A percentile compares a stretch with the other conserved stretches of the same genome.
phyloP scores from a whole-genome alignment of 2,888 invertebrate species.

The Tridacna crocea region DNA sequence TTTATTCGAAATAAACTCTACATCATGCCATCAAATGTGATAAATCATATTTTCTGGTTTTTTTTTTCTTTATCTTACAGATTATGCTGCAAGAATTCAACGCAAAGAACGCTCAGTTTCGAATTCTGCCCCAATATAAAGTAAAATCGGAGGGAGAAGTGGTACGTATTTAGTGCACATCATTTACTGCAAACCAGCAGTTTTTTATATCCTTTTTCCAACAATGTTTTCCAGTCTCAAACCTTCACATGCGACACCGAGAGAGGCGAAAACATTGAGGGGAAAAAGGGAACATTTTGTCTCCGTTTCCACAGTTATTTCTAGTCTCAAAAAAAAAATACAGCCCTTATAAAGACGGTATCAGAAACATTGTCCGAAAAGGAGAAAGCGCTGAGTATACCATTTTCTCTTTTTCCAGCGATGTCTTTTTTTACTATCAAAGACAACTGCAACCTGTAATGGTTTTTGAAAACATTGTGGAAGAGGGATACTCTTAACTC shows the following conservation, averaged over 20 bases:
- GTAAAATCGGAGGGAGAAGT: conserved; percentile 84
- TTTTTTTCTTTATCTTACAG: not conserved
- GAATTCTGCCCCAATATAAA: conserved; percentile 83
- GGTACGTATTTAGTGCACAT: conserved; percentile 70
- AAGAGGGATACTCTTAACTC: too few relatives aligned
- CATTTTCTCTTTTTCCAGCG: not conserved
- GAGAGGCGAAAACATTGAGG: too few relatives aligned
- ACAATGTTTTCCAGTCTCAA: too few relatives aligned
- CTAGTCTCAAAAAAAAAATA: not conserved
- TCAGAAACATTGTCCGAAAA: not conserved
- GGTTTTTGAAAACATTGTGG: too few relatives aligned
- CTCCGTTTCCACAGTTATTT: not conserved
- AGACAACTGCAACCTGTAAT: too few relatives aligned
- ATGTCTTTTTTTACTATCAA: not conserved
- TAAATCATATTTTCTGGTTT: too few relatives aligned
- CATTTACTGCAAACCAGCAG: too few relatives aligned
- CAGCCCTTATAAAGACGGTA: too few relatives aligned
- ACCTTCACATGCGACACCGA: too few relatives aligned
- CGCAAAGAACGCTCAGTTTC: conserved; percentile 83
- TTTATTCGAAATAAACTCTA: too few relatives aligned
- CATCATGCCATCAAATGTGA: too few relatives aligned
- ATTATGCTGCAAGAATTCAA: conserved; percentile 77
- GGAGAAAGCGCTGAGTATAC: not conserved
- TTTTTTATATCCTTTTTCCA: too few relatives aligned
- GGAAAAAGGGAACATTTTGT: not conserved